These are phyloP conservation scores for Setophaga petechia DNA, from an alignment of 2,113 vertebrate species.

Conservation along the genomic window DNA sequence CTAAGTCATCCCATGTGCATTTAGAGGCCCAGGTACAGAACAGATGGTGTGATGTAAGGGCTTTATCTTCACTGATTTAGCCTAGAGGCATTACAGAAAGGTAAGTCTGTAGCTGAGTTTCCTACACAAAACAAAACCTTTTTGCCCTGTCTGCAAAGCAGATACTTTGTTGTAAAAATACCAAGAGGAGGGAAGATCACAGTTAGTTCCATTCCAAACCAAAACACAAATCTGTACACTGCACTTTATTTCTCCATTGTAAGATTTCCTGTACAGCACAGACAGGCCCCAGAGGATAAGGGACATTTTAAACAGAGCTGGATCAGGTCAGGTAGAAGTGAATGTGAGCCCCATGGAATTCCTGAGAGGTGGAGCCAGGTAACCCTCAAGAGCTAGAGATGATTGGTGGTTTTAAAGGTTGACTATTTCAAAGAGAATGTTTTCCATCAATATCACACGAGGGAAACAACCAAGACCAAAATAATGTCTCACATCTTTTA, in stretches of 20 bases:
- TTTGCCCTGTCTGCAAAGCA: not conserved
- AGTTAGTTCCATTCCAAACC: not conserved
- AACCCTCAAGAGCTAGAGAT: not conserved
- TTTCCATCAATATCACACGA: conserved; percentile 16
- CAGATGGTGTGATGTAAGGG: not conserved
- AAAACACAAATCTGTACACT: not conserved
- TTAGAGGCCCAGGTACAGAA: not conserved
- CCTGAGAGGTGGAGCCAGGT: not conserved
- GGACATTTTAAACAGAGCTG: not conserved
- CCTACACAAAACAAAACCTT: not conserved
- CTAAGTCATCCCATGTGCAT: not conserved
- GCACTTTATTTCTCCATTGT: too few species aligned
- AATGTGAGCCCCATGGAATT: not conserved
- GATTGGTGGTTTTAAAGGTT: not conserved
- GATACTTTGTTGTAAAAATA: not conserved
- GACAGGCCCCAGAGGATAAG: not conserved
- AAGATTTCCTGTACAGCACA: not conserved
- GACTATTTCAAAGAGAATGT: not conserved
- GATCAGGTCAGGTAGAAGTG: not conserved
- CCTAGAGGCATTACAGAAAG: not conserved
- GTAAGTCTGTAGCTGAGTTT: not conserved
- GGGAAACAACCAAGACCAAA: conserved; percentile 36
- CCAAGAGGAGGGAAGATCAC: not conserved
- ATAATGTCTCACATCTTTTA: conserved; percentile 32
- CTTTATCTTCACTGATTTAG: not conserved